phyloP scores from a whole-genome alignment of 1,140 invertebrate species.

The Panagrolaimus sp. region DNA sequence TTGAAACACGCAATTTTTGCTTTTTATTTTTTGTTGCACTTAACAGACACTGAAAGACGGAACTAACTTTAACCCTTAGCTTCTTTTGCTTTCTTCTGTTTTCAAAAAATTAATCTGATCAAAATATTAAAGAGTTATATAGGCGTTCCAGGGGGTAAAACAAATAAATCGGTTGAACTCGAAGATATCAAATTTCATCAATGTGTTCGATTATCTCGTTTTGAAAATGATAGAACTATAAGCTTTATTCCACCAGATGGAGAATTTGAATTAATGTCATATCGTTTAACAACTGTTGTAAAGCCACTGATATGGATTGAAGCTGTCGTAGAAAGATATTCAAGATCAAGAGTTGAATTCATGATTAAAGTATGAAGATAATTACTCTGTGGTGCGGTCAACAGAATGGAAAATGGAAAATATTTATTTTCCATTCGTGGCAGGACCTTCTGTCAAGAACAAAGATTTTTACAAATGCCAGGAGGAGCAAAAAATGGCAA shows the following conservation, averaged over 20 bases:
- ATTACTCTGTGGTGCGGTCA: no score
- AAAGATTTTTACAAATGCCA: no score
- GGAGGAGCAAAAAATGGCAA: no score
- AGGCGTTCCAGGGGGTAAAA: conserved; percentile 68
- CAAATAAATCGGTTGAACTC: conserved; percentile 90
- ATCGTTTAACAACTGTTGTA: conserved; percentile 87
- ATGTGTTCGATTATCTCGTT: conserved; percentile 88
- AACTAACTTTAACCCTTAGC: no score
- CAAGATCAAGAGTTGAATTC: conserved; percentile 92
- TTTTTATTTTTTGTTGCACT: not conserved
- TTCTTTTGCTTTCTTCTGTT: no score
- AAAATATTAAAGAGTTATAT: not conserved
- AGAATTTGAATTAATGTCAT: conserved; percentile 99
- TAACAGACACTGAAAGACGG: no score
- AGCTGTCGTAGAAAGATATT: conserved; percentile 96
- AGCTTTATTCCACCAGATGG: conserved; percentile 81
- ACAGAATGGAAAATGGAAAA: no score
- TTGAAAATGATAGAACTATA: conserved; percentile 83
- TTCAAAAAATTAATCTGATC: no score
- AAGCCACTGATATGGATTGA: conserved; percentile 99
- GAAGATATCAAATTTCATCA: conserved; percentile 99
- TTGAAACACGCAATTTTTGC: conserved; percentile 10
- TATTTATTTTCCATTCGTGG: no score
- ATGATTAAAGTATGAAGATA: conserved; percentile 98
- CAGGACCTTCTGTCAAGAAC: no score